Evolutionary conservation across 2,888 invertebrate genomes (phyloP).

Genomic region (Macrosiphum euphorbiae): DNA sequence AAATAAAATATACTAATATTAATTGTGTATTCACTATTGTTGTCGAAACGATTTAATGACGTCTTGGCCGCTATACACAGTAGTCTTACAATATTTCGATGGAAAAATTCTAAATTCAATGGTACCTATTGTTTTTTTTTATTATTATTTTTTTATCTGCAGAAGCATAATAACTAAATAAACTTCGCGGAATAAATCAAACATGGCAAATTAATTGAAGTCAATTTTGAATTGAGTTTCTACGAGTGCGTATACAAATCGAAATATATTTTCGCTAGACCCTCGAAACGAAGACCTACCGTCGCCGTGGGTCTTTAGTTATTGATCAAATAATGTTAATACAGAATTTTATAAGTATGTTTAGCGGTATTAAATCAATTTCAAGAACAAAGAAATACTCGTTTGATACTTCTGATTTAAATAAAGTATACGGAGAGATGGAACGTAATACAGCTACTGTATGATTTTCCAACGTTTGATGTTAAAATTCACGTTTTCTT

Average conservation of each 20-base stretch:
- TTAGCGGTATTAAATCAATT: conserved; percentile 28
- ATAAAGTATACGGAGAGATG: not conserved
- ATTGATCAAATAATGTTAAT: conserved; percentile 51
- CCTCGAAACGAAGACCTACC: not conserved
- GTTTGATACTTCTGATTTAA: conserved; percentile 32
- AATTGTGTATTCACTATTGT: not conserved
- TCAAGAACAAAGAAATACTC: not conserved
- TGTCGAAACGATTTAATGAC: conserved; percentile 12
- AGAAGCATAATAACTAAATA: not conserved
- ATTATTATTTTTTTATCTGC: not conserved
- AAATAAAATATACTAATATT: not conserved
- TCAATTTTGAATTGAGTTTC: conserved; percentile 29
- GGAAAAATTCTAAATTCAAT: not conserved
- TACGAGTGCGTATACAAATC: conserved; percentile 22
- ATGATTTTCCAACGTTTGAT: conserved; percentile 1
- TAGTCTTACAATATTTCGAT: not conserved
- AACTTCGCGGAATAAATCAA: conserved; percentile 1
- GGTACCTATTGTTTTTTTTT: not conserved
- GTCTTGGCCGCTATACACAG: not conserved
- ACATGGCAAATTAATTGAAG: conserved; percentile 19
- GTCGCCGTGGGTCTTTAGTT: conserved; percentile 1
- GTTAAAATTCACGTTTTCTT: conserved; percentile 25
- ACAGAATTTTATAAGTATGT: not conserved
- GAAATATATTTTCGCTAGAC: conserved; percentile 26
- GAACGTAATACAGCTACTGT: not conserved